Base-by-base conservation (phyloP, 2,888 invertebrate species). In the Eupithecia exiguata region DNA sequence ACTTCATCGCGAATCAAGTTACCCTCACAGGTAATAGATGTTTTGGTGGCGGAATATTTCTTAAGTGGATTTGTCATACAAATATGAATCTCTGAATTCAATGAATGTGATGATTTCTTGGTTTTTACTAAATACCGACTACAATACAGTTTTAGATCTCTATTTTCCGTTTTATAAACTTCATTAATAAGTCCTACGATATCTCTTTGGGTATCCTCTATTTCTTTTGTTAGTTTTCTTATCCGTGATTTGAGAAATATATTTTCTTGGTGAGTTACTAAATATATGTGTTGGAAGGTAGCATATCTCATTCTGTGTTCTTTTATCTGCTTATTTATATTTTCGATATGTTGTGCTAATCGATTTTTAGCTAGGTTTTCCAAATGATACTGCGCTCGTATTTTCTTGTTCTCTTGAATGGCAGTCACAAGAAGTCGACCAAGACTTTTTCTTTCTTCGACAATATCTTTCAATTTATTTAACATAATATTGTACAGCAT, bases 191-290 rank as follows among this genome's bases (percentile, higher is more conserved):
- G 80, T 62, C 78, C 82, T 78, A 90, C 81, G 0, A 93, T 80
- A 77, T 90, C 90, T 73, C 84, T 89, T 77, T 91, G 90, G 0
- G 86, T 84, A 18, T 88, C 85, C 30, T 88, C 86, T 79, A 91
- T 94, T 72, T 92, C 90, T 75, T 84, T 82, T 3, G 79, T 82
- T 0, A 94, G 73, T 82, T 90, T 91, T 69, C 83, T 84, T 49
- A 94, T 68, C 4, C 89, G 86, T 40, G 82, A 83, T 80, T 90
- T 92, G 30, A 94, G 79, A 79, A 88, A 91, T 62, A 82, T 77
- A 79, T 93, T 94, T 84, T 94, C 94, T 83, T 92, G 90, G 40
- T 90, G 87, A 2, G 91, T 89, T 1, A 88, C 79, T 38, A 90
- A 77, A 83, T 92, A 92, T 38, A 92, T 81, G 77, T 93, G 89